A percentile compares a stretch with the other conserved stretches of the same genome.
phyloP scores from a whole-genome alignment of 1,140 invertebrate genomes.

The Cydia amplana region DNA sequence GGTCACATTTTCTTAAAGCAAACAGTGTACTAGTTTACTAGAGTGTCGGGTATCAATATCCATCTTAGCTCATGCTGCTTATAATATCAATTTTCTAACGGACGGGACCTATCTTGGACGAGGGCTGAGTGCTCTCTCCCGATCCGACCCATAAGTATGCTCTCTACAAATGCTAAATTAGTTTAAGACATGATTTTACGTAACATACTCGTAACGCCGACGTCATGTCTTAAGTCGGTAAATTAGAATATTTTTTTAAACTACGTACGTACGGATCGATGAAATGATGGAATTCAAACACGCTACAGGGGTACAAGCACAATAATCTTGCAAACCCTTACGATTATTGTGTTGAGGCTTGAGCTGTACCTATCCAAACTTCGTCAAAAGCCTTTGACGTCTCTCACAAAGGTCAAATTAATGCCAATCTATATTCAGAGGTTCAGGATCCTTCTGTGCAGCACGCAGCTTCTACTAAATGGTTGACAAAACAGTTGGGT shows the following conservation, averaged over 20 bases:
- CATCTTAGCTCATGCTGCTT: not conserved
- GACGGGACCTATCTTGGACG: not conserved
- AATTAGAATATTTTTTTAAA: no score
- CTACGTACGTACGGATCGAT: no score
- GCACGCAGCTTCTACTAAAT: not conserved
- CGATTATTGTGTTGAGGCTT: slow-evolving; percentile 1
- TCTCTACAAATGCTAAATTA: not conserved
- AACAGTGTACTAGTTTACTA: not conserved
- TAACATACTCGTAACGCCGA: not conserved
- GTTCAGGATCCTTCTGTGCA: not conserved
- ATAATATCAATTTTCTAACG: slow-evolving; percentile 25
- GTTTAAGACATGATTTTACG: not conserved
- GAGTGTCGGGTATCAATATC: not conserved
- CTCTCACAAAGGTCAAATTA: slow-evolving; percentile 2
- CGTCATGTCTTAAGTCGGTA: not conserved
- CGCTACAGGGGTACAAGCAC: not conserved
- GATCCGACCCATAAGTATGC: not conserved
- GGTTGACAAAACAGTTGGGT: not conserved
- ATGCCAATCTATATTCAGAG: not conserved
- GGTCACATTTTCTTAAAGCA: not conserved
- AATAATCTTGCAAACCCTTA: not conserved
- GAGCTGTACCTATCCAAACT: not conserved
- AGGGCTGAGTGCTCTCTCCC: slow-evolving; percentile 6
- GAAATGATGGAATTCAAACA: not conserved
- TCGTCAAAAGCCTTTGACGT: not conserved